Base-by-base conservation (phyloP, 1,140 invertebrate genomes). In the Myzus persicae region DNA sequence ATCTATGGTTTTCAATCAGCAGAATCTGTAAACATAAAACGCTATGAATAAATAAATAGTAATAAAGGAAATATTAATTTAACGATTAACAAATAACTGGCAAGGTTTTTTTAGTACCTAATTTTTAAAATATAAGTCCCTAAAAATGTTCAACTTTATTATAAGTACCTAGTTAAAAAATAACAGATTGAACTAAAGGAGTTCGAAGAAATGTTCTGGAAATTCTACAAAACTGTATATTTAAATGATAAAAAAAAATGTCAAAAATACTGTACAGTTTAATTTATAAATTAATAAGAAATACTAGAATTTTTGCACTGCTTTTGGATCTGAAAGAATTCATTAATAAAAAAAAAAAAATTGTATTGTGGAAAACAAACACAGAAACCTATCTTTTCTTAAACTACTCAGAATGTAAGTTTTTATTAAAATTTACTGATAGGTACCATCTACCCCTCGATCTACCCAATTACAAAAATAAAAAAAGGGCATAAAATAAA, bases 1-100 rank as follows among this genome's bases (percentile, higher is more conserved):
- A 81, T 91, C 24, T 91, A 91, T 82, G 44, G 36, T 76, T 46
- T 81, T 81, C 90, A 46, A 42, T 31, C 48, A 67, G n/a, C 1
- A 7, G 24, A 59, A 67, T 38, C 89, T 90, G 40, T 67, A 44
- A 67, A 90, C 11, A 59, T 31, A 67, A 89, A 51, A 51, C 36
- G 24, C 48, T 51, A 76, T 76, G 24, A 38, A 89, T 51, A 6
- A 51, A 51, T 87, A 89, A 51, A 24, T 89, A 89, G 9, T 11
- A 84, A 26, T 42, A 26, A 67, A 31, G 51, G 26, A 31, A 59
- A 11, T 54, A 26, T 54, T 54, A 54, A 54, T 24, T 26, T 54
- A 54, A 26, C 24, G 9, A 31, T 31, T 59, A 9, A 59, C 9
- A 26, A 59, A 59, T 24, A 59, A 59, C 54, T 67, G 9, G 59